Percentiles rank a stretch among this genome's conserved stretches.
phyloP scores from a whole-genome alignment of 2,888 invertebrate genomes.

The Xestia ashworthii region DNA sequence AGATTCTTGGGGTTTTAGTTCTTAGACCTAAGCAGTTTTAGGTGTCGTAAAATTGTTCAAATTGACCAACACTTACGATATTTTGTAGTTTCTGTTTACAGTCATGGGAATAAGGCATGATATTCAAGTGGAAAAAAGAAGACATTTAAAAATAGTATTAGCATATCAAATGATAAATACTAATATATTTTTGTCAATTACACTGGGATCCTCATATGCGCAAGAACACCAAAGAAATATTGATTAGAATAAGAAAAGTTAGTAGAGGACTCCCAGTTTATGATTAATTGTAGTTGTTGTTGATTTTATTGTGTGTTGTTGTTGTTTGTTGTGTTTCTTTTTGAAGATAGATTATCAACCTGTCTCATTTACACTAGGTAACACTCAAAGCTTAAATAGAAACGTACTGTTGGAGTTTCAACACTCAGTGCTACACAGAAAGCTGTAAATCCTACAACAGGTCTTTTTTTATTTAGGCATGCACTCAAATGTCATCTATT shows the following conservation, averaged over 20 bases:
- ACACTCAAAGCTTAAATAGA: not conserved
- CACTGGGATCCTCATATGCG: not conserved
- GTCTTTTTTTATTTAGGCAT: not conserved
- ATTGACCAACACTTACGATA: not conserved
- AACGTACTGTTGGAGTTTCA: not conserved
- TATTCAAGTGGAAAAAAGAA: not conserved
- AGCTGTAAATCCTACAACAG: not conserved
- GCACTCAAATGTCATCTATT: not conserved
- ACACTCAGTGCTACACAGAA: not conserved
- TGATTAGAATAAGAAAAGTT: not conserved
- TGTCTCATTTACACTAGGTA: not conserved
- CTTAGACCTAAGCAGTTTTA: no score
- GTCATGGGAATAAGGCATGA: not conserved
- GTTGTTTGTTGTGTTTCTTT: no score
- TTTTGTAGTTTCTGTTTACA: not conserved
- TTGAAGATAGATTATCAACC: no score
- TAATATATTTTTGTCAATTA: not conserved
- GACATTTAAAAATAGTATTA: not conserved
- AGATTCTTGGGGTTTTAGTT: not conserved
- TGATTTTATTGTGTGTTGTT: no score
- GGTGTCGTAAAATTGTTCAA: not conserved
- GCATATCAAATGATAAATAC: slow-evolving; percentile 17
- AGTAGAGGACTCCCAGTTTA: not conserved
- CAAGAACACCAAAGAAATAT: not conserved
- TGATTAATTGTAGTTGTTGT: no score